Percentiles rank a stretch among this genome's conserved stretches.
Evolutionary conservation across 2,888 invertebrate species (phyloP).

Genomic region (Eupithecia inturbata): DNA sequence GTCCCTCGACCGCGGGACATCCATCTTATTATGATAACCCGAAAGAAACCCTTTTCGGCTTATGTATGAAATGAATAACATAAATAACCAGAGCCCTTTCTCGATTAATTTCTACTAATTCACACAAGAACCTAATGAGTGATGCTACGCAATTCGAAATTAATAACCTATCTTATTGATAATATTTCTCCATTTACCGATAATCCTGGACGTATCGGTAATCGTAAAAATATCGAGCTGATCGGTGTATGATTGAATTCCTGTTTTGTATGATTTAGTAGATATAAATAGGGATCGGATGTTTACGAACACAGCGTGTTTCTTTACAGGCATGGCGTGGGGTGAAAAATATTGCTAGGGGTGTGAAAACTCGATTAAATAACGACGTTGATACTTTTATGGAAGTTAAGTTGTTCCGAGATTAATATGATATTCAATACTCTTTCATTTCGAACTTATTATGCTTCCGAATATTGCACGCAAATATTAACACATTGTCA

Average conservation of each 20-base stretch:
- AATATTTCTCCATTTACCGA: background rate
- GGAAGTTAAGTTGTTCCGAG: background rate
- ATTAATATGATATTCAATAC: background rate
- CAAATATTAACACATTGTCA: constrained; percentile 3
- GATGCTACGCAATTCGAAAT: constrained; percentile 41
- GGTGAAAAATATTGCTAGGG: constrained; percentile 23
- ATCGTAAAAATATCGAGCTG: constrained; percentile 46
- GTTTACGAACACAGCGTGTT: constrained; percentile 49
- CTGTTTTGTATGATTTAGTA: constrained; percentile 68
- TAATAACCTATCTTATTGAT: background rate
- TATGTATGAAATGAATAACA: background rate
- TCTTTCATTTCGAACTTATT: background rate
- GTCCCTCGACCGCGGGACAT: no score
- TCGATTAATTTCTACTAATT: constrained; percentile 26
- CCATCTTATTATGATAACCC: no score
- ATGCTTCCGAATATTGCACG: background rate
- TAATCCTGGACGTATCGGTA: constrained; percentile 35
- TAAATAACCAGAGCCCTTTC: background rate
- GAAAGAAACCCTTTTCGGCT: no score
- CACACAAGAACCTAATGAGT: constrained; percentile 14
- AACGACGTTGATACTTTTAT: background rate
- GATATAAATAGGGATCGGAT: constrained; percentile 63
- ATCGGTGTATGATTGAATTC: constrained; percentile 70
- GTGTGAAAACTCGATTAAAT: constrained; percentile 8
- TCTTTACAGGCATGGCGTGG: constrained; percentile 24